Base-by-base conservation (phyloP, 2,888 invertebrate genomes). In the Microctonus aethiopoides region DNA sequence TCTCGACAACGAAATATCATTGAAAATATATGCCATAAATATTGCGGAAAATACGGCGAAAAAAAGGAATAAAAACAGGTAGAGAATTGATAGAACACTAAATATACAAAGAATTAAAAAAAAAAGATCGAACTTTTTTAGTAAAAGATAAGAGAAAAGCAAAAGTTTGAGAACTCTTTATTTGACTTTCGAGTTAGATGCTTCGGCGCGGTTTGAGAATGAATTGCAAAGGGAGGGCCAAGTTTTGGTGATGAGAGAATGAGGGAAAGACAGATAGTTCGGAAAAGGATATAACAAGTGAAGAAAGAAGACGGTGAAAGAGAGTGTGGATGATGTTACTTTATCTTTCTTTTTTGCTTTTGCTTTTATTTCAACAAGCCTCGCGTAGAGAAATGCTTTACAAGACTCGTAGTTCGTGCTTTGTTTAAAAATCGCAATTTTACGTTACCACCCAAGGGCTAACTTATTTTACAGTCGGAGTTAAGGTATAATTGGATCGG, bases 131-230 rank as follows among this genome's bases (percentile, higher is more conserved):
- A 70, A 68, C 59, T 39, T 64, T 71, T 71, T 68, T 70, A 67
- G 67, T 68, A 64, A 36, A 67, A 70, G 65, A 71, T 72, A 72
- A 75, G 64, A 71, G 70, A 72, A 71, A 69, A 51, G 56, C 62
- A 32, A 69, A 72, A 36, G 64, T 61, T 64, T 62, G 73, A 64
- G 46, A 79, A 79, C 77, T 79, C 79, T 80, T 81, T 82, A 82
- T 82, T 82, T 82, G 80, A 82, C 80, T 82, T 82, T 67, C 72
- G 79, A 82, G 82, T 82, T 81, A 81, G 81, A 77, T 76, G 79
- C 72, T 74, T 82, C 77, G 77, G 77, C 79, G 81, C 77, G 80
- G 80, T 80, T 80, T 76, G 77, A 81, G 78, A 80, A 82, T 80
- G 78, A 79, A 80, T 76, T 70, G 78, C 64, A 66, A 72, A 69